Percentiles rank a stretch among this genome's conserved stretches.
phyloP scores from a whole-genome alignment of 2,888 invertebrate species.

The Carterocephalus palaemon region DNA sequence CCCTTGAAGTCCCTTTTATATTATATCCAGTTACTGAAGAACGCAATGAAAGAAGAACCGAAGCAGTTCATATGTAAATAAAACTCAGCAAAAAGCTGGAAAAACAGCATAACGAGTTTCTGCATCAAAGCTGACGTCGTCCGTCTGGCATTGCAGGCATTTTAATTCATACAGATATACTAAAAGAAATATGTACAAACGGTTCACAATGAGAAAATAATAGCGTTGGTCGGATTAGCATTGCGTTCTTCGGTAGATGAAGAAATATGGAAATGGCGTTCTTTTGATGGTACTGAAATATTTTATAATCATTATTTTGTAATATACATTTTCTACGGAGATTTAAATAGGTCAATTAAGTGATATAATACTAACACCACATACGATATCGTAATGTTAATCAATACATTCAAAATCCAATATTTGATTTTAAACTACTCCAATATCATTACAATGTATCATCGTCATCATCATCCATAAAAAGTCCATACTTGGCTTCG shows the following conservation, averaged over 20 bases:
- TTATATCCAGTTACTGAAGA: slow-evolving; percentile 10
- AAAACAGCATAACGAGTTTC: slow-evolving; percentile 17
- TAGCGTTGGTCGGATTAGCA: slow-evolving; percentile 47
- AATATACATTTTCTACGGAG: too few species aligned
- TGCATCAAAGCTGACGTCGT: slow-evolving; percentile 16
- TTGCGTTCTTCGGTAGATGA: slow-evolving; percentile 35
- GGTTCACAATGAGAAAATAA: slow-evolving; percentile 58
- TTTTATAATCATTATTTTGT: too few species aligned
- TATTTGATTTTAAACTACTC: too few species aligned
- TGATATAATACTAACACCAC: too few species aligned
- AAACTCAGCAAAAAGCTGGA: slow-evolving; percentile 5
- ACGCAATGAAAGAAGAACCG: slow-evolving; percentile 9
- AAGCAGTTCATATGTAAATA: slow-evolving; percentile 13
- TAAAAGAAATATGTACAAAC: slow-evolving; percentile 49
- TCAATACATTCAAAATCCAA: too few species aligned
- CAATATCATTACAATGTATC: too few species aligned
- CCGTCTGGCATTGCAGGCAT: slow-evolving; percentile 47
- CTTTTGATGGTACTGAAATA: slow-evolving; percentile 17
- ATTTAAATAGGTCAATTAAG: too few species aligned
- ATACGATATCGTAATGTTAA: too few species aligned
- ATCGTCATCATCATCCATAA: too few species aligned
- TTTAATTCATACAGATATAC: slow-evolving; percentile 62
- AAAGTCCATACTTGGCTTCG: too few species aligned
- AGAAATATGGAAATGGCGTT: slow-evolving; percentile 34
- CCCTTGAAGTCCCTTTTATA: not conserved